A percentile compares a stretch with the other conserved stretches of the same genome.
These are phyloP conservation scores for Falco rusticolus DNA, from an alignment of 2,797 vertebrate genomes.

Conservation along the genomic window DNA sequence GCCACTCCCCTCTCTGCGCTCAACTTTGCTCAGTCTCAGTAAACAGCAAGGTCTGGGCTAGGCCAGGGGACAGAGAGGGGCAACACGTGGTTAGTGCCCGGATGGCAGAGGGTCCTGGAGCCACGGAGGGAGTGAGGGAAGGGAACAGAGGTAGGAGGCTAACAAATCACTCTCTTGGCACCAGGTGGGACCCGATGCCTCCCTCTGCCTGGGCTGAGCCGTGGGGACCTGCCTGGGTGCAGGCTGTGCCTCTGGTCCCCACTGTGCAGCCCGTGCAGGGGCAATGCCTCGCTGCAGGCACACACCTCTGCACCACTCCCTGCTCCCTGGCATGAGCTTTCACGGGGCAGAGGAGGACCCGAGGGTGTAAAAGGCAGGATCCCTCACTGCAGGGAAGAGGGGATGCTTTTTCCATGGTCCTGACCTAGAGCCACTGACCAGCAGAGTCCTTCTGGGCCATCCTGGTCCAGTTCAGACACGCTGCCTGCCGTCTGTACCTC, in stretches of 20 bases:
- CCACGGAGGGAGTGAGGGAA: neutral
- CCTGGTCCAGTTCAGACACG: neutral
- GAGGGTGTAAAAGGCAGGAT: neutral
- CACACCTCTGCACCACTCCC: neutral
- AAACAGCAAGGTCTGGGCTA: neutral
- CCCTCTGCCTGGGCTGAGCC: neutral
- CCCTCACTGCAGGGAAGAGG: neutral
- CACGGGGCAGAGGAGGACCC: neutral
- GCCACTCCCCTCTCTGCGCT: neutral
- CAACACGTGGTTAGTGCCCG: neutral
- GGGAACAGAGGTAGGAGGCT: neutral
- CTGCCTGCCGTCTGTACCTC: neutral
- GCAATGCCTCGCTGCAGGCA: neutral
- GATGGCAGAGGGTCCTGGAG: neutral
- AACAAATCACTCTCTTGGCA: neutral
- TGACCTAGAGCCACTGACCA: neutral
- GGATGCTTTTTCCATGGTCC: neutral
- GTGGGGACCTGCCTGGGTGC: neutral
- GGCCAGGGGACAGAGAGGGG: neutral
- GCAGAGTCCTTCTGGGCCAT: neutral
- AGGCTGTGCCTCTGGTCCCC: neutral
- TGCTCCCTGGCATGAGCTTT: neutral
- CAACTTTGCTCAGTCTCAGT: neutral
- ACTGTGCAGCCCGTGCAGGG: neutral
- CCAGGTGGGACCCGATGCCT: neutral